Percentiles rank a stretch among this genome's conserved stretches.
These are phyloP conservation scores for Yasuhikotakia modesta DNA, from an alignment of 2,797 vertebrate genomes.

Conservation along the genomic window DNA sequence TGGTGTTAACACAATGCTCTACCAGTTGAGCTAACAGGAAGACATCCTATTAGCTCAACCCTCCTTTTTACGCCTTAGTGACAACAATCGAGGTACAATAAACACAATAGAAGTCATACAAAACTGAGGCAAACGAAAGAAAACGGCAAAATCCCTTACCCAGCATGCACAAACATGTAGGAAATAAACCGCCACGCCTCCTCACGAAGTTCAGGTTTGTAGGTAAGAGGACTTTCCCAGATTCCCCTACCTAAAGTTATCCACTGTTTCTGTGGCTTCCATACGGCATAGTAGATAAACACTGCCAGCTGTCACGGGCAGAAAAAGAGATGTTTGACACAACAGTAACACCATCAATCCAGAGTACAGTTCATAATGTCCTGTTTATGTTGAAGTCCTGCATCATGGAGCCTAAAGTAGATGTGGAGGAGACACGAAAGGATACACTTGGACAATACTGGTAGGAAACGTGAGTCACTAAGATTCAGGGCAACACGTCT, in stretches of 20 bases:
- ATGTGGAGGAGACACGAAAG: no score
- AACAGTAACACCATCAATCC: neutral
- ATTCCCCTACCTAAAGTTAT: conserved; percentile 82
- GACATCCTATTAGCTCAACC: no score
- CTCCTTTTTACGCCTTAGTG: neutral
- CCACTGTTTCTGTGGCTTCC: conserved; percentile 91
- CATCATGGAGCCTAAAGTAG: neutral
- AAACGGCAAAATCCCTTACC: conserved; percentile 72
- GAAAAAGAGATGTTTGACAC: neutral
- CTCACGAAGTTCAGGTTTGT: conserved; percentile 74
- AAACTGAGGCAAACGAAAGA: neutral
- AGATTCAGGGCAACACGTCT: neutral
- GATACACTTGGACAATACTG: no score
- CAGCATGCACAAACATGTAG: conserved; percentile 92
- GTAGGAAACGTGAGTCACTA: neutral
- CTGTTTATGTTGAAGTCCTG: neutral
- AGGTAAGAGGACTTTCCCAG: conserved; percentile 83
- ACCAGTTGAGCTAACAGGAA: no score
- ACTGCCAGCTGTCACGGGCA: conserved; percentile 76
- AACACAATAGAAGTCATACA: neutral
- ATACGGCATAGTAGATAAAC: conserved; percentile 91
- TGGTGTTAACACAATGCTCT: no score
- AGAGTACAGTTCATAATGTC: neutral
- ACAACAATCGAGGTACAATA: neutral
- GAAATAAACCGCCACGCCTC: conserved; percentile 90